phyloP scores from a whole-genome alignment of 2,113 vertebrate species.

The Oenanthe melanoleuca region DNA sequence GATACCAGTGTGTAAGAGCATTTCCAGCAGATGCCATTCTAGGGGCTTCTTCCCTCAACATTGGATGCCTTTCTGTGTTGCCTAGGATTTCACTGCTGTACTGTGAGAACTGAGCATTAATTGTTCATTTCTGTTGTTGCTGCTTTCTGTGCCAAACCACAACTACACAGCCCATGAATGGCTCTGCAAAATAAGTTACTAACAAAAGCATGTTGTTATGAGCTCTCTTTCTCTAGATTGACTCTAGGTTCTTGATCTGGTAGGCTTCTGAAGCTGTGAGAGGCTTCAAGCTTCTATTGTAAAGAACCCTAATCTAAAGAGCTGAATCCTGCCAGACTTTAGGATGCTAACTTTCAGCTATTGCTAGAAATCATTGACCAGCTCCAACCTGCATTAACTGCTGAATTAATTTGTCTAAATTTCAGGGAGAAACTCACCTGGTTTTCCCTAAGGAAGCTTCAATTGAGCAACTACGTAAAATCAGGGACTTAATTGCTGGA shows the following conservation, averaged over 20 bases:
- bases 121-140: neutral
- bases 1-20: neutral
- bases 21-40: neutral
- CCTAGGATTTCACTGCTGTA: neutral
- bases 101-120: neutral
- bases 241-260: neutral
- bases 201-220: neutral
- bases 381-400: neutral
- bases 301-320: neutral
- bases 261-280: neutral
- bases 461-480: conserved; percentile 84
- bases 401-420: conserved; percentile 32
- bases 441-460: conserved; percentile 92
- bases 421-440: conserved; percentile 92
- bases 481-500: conserved; percentile 88
- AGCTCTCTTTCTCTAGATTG: neutral
- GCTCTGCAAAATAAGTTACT: neutral
- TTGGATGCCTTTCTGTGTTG: neutral
- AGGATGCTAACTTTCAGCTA: neutral
- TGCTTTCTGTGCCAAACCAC: neutral
- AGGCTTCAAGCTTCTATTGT: neutral
- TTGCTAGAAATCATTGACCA: neutral
- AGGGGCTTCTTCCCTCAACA: neutral
- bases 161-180: fast-evolving
- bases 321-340: neutral